Conservation (phyloP, 2,888 invertebrate genomes). For the Drosophila phalerata region DNA sequence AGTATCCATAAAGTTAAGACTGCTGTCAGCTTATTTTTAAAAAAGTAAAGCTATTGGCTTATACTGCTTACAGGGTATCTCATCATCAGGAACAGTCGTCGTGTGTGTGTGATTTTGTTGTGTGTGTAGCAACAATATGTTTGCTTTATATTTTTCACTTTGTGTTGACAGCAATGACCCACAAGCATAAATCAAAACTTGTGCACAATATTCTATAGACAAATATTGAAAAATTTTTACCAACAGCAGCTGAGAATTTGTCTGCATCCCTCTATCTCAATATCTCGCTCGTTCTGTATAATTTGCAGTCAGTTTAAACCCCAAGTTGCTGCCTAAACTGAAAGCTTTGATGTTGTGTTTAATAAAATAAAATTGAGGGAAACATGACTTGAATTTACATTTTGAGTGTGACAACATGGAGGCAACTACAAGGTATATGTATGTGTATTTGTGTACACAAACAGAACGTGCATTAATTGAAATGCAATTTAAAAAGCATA, state of each 20-base stretch:
- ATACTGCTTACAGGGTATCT: conserved; percentile 25
- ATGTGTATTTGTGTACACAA: neutral
- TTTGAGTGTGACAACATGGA: conserved; percentile 5
- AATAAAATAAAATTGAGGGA: conserved; percentile 37
- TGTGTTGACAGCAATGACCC: conserved; percentile 83
- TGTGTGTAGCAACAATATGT: conserved; percentile 55
- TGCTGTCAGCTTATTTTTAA: neutral
- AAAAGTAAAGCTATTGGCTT: too few species aligned
- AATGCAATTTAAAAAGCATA: conserved; percentile 68
- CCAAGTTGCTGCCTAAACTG: conserved; percentile 29
- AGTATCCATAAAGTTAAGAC: neutral
- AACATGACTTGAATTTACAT: conserved; percentile 18
- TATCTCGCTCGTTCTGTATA: neutral
- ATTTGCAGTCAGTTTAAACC: conserved; percentile 14
- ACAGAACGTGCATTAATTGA: conserved; percentile 48
- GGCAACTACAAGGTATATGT: neutral
- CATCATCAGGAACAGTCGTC: neutral
- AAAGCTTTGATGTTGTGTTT: conserved; percentile 42
- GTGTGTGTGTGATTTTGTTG: conserved; percentile 5
- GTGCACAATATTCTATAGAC: conserved; percentile 45
- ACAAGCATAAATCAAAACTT: conserved; percentile 83
- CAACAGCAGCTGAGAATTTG: conserved; percentile 29
- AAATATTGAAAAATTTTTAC: conserved; percentile 60
- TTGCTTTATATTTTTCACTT: conserved; percentile 70
- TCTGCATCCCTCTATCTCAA: neutral